Percentiles rank a stretch among this genome's conserved stretches.
phyloP scores from a whole-genome alignment of 2,113 vertebrate species.

The Apistogramma diplotaenia region DNA sequence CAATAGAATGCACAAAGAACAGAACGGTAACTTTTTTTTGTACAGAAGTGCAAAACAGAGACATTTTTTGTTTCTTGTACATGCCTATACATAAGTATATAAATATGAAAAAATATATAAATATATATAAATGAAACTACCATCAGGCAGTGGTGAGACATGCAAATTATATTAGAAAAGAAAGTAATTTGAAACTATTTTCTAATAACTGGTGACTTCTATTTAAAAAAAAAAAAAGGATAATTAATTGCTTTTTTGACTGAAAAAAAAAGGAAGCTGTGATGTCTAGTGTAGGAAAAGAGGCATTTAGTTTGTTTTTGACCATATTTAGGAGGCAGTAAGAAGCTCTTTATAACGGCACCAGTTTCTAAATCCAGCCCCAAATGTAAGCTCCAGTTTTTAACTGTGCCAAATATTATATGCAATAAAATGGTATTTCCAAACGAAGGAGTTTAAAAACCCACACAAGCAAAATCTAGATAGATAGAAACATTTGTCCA shows the following conservation, averaged over 20 bases:
- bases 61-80: conserved; percentile 85
- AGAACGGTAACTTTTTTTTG: conserved; percentile 86
- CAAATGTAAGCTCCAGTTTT: conserved; percentile 80
- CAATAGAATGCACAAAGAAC: conserved; percentile 92
- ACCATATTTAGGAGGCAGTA: conserved; percentile 79
- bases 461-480: conserved; percentile 55
- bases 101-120: conserved; percentile 70
- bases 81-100: conserved; percentile 85
- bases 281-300: conserved; percentile 67
- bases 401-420: conserved; percentile 89
- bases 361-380: conserved; percentile 81
- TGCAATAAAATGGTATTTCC: conserved; percentile 83
- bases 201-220: conserved; percentile 91
- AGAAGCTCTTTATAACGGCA: conserved; percentile 78
- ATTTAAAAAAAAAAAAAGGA: conserved; percentile 81
- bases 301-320: conserved; percentile 78
- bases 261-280: conserved; percentile 71
- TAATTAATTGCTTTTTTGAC: conserved; percentile 72
- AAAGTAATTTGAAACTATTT: conserved; percentile 89
- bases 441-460: conserved; percentile 48
- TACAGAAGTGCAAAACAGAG: conserved; percentile 87
- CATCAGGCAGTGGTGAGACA: conserved; percentile 84
- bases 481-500: conserved; percentile 59
- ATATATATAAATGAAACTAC: conserved; percentile 84
- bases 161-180: conserved; percentile 87